Evolutionary conservation across 2,113 vertebrate species (phyloP), one percentile per base, ranked within the genome.

Genomic region (Microcebus murinus): DNA sequence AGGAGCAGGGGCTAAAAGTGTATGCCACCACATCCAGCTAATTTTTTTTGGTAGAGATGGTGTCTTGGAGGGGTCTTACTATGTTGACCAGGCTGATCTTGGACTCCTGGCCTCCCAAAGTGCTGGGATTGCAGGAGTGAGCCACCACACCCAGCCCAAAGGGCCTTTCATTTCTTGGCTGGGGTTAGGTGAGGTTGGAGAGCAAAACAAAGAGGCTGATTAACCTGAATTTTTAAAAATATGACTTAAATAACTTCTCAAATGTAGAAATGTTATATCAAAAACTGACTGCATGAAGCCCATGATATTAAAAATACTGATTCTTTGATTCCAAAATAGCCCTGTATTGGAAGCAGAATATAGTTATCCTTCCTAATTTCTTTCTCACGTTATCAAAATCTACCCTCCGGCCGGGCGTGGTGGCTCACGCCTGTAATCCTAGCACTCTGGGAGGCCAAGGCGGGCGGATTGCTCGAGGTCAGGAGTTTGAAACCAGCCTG

Each of bases 311-410:
- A 86, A 90, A 87, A 76, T n/a, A 52, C 31, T 74, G 8, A 3
- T 36, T 87, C n/a, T 76, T 93, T 91, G 13, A 85, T 86, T 83
- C 71, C 77, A 73, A 55, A 82, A 76, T 67, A 90, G 77, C 55
- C n/a, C 50, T 23, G 23, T 34, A 88, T 8, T n/a, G 25, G 79
- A 84, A 18, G 59, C 59, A 79, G 21, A 82, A 65, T 87, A 59
- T 70, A 82, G 18, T 82, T 89, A 61, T 63, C 21, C 10, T 95
- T 94, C 65, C n/a, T 91, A 6, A 39, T 61, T 67, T 81, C 36
- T 36, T 13, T 61, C 82, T 71, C 10, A 55, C 29, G 89, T 94
- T 90, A 34, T 65, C 14, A 85, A 77, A 93, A 23, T 29, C 50
- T 31, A 86, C 63, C 70, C 14, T 50, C 29, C 29, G 42, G 42